Percentiles rank a stretch among this genome's conserved stretches.
phyloP scores from a whole-genome alignment of 2,888 invertebrate species.

The Calameuta pallipes region DNA sequence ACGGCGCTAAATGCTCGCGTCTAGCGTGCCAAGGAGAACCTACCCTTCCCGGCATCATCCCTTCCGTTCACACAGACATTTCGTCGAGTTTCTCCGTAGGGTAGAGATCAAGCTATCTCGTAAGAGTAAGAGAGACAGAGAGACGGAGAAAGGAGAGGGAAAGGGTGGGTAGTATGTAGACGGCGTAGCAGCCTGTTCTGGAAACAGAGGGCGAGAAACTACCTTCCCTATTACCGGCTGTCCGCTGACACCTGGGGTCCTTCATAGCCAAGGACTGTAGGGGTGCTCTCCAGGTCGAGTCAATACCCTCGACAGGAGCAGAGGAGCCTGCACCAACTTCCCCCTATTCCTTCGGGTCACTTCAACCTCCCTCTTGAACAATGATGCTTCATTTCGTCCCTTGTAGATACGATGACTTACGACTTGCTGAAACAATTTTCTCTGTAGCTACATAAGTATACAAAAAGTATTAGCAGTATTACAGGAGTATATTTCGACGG shows the following conservation, averaged over 20 bases:
- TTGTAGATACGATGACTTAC: background rate
- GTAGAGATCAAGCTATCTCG: background rate
- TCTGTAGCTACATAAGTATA: background rate
- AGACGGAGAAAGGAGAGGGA: background rate
- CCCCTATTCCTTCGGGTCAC: background rate
- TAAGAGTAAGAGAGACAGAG: background rate
- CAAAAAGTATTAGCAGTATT: background rate
- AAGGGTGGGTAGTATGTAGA: background rate
- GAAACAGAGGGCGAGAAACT: background rate
- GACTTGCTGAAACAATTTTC: background rate
- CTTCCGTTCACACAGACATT: background rate
- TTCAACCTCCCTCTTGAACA: background rate
- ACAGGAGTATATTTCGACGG: background rate
- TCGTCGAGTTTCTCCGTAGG: background rate
- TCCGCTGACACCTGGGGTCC: conserved; percentile 37
- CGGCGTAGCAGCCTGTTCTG: background rate
- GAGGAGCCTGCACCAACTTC: background rate
- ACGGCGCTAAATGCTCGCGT: background rate
- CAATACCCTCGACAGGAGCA: background rate
- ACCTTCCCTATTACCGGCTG: conserved; percentile 31
- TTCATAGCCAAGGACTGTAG: background rate
- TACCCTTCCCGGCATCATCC: background rate
- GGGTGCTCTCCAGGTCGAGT: background rate
- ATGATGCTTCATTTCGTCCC: background rate
- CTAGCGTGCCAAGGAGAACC: background rate